Percentiles rank a stretch among this genome's conserved stretches.
Conservation (phyloP, 2,888 invertebrate species). For the Zygaena filipendulae region DNA sequence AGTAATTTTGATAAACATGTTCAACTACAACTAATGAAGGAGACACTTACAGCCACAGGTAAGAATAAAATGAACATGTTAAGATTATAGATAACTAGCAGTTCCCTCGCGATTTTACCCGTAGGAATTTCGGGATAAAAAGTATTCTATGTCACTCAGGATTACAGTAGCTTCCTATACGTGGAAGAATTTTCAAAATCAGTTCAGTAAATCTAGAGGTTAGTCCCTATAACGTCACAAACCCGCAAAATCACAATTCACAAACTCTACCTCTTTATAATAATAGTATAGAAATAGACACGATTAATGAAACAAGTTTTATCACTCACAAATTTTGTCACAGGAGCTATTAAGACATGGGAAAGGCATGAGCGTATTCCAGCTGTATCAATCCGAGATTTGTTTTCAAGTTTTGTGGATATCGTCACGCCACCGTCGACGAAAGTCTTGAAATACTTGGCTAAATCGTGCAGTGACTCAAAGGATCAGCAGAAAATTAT, state of each 20-base stretch:
- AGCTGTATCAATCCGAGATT: conserved; percentile 74
- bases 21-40: conserved; percentile 83
- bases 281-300: no score
- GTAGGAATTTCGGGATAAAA: no score
- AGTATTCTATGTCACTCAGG: no score
- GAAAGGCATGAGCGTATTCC: conserved; percentile 85
- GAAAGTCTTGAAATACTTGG: conserved; percentile 83
- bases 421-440: conserved; percentile 92
- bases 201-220: no score
- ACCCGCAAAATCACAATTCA: no score
- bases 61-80: no score
- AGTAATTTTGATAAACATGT: conserved; percentile 75
- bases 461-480: conserved; percentile 78
- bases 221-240: no score
- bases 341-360: conserved; percentile 90
- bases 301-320: no score
- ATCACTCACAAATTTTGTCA: no score
- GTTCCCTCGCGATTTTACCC: not conserved
- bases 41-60: conserved; percentile 87
- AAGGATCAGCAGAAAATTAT: conserved; percentile 77
- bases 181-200: no score
- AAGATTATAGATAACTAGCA: conserved; percentile 1
- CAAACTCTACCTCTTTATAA: no score
- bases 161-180: no score
- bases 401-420: conserved; percentile 86